Conservation (phyloP, 2,797 vertebrate genomes). For the Centropyge bicolor region DNA sequence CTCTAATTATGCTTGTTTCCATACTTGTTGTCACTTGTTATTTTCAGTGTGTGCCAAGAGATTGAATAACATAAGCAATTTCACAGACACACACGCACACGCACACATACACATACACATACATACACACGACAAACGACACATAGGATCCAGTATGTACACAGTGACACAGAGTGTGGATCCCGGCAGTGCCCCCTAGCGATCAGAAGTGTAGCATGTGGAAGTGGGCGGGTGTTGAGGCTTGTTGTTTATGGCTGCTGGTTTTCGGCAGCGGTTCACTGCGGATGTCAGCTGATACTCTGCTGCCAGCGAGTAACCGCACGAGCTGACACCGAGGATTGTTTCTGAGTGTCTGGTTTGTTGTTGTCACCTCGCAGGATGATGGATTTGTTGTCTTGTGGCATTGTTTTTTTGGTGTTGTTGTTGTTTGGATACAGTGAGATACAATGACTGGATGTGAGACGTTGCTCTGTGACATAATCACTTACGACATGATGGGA, state of each 20-base stretch:
- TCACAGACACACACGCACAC: constrained; percentile 25
- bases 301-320: constrained; percentile 47
- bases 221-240: constrained; percentile 73
- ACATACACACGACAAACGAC: constrained; percentile 22
- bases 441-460: constrained; percentile 22
- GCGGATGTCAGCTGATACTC: constrained; percentile 77
- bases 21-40: constrained; percentile 54
- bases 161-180: constrained; percentile 21
- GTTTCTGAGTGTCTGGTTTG: constrained; percentile 51
- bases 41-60: constrained; percentile 47
- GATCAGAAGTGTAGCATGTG: constrained; percentile 56
- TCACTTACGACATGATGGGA: constrained; percentile 52
- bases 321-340: constrained; percentile 50
- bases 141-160: constrained; percentile 24
- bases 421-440: constrained; percentile 3
- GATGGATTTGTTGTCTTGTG: constrained; percentile 24
- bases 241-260: constrained; percentile 76
- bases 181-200: constrained; percentile 81
- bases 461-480: constrained; percentile 52
- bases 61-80: constrained; percentile 34
- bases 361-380: constrained; percentile 30
- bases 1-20: constrained; percentile 55
- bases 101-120: constrained; percentile 11
- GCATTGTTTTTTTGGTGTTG: not conserved
- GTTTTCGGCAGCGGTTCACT: constrained; percentile 72